Base-by-base conservation (phyloP, 2,888 invertebrate species). In the Invenusta paracnida region DNA sequence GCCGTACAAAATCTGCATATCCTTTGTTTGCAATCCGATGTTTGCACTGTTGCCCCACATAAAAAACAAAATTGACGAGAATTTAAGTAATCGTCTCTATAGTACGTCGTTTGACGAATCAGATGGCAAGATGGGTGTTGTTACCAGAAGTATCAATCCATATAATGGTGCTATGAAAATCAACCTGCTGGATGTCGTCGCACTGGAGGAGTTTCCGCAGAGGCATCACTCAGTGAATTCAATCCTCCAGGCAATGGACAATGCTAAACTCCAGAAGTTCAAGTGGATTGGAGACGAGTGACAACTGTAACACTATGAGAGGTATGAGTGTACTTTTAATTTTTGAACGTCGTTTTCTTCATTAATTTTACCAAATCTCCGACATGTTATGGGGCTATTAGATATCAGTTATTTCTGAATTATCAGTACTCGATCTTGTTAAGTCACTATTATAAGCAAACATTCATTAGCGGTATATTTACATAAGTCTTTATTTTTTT, bases 1-100 rank as follows among this genome's bases (percentile, higher is more conserved):
- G 73, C 27, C 73, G 73, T 23, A 73, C 73, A 73, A 73, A 73
- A 73, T 73, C 73, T 73, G 73, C 73, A 73, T 73, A 73, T 23
- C 73, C 23, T 23, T 73, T 13, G 73, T n/a, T n/a, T n/a, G n/a
- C n/a, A n/a, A n/a, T n/a, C n/a, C n/a, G n/a, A 73, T 73, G 73
- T 73, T 73, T 23, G 73, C 73, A 73, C 73, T 73, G 27, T n/a
- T 73, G 17, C 73, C 73, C 73, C 48, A 11, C 17, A 48, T 48
- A 5, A 48, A 48, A 48, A 48, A 17, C 48, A 48, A 48, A 48
- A 48, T 48, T 48, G 48, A 48, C 17, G 48, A 5, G 5, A 48
- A 5, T 48, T 11, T 48, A 48, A 48, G 48, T 17, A 48, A 5
- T 5, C 27, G 73, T 73, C 73, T 23, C 23, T 73, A 73, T 23